A percentile compares a stretch with the other conserved stretches of the same genome.
Conservation (phyloP, 2,888 invertebrate species). For the Drosophila limbata region DNA sequence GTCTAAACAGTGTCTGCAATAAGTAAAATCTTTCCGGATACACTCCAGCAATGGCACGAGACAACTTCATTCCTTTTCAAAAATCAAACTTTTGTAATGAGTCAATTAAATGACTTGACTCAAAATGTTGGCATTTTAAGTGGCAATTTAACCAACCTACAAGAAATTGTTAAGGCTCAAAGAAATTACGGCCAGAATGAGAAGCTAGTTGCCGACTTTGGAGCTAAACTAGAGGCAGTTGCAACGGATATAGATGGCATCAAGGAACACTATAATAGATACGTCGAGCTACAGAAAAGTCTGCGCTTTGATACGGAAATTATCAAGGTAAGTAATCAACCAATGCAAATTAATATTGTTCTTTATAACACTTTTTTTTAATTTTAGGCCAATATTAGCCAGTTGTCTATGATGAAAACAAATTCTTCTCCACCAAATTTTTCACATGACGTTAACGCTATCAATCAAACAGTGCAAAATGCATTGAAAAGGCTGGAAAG, state of each 20-base stretch:
- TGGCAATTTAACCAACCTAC: conserved; percentile 84
- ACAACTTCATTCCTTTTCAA: conserved; percentile 89
- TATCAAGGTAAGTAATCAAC: conserved; percentile 47
- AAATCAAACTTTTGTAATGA: conserved; percentile 88
- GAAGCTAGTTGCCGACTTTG: conserved; percentile 84
- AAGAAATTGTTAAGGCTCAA: conserved; percentile 75
- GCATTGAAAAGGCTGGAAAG: conserved; percentile 72
- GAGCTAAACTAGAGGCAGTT: conserved; percentile 84
- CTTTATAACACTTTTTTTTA: background rate
- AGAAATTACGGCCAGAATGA: conserved; percentile 83
- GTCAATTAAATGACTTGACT: conserved; percentile 87
- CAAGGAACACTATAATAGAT: conserved; percentile 80
- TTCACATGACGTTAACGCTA: conserved; percentile 64
- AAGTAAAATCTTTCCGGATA: conserved; percentile 89
- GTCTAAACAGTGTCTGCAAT: conserved; percentile 87
- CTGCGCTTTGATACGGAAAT: conserved; percentile 73
- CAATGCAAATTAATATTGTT: background rate
- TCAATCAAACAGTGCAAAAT: conserved; percentile 63
- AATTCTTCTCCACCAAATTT: conserved; percentile 66
- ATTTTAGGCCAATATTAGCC: conserved; percentile 74
- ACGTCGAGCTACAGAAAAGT: conserved; percentile 75
- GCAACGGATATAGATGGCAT: conserved; percentile 82
- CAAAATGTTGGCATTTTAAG: conserved; percentile 87
- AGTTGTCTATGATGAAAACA: conserved; percentile 52
- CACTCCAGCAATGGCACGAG: conserved; percentile 90